These are phyloP conservation scores for Mechanitis mazaeus DNA, from an alignment of 2,888 invertebrate species.

Conservation along the genomic window DNA sequence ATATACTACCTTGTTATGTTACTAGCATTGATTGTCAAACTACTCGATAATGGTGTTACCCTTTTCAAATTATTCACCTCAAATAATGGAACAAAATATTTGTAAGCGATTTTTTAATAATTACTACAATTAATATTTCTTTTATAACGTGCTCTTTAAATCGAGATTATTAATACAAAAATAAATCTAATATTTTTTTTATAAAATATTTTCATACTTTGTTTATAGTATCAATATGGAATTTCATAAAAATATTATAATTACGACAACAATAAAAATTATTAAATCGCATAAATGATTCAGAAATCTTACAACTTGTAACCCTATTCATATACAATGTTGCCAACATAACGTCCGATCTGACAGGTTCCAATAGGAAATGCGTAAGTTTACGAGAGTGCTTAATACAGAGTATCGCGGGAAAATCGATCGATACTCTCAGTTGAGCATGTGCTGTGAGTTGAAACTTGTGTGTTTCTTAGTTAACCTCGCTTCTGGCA, in stretches of 20 bases:
- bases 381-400: conserved; percentile 5
- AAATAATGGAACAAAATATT: background rate
- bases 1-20: background rate
- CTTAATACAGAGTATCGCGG: conserved; percentile 30
- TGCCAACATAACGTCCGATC: conserved; percentile 12
- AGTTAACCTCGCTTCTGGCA: conserved; percentile 13
- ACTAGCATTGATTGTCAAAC: conserved; percentile 2
- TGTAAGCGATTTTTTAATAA: too few relatives aligned
- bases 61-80: background rate
- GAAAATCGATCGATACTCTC: conserved; percentile 38
- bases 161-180: too few relatives aligned
- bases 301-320: background rate
- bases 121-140: too few relatives aligned
- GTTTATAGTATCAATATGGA: too few relatives aligned
- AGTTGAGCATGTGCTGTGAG: conserved; percentile 9
- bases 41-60: background rate
- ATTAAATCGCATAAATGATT: too few relatives aligned
- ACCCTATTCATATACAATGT: conserved; percentile 12
- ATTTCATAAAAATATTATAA: too few relatives aligned
- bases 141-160: too few relatives aligned
- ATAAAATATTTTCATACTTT: too few relatives aligned
- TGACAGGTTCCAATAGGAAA: background rate
- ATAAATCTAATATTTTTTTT: too few relatives aligned
- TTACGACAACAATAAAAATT: too few relatives aligned
- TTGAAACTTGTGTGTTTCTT: conserved; percentile 21